A percentile compares a stretch with the other conserved stretches of the same genome.
phyloP scores from a whole-genome alignment of 2,888 invertebrate species.

The Artemia sp. region DNA sequence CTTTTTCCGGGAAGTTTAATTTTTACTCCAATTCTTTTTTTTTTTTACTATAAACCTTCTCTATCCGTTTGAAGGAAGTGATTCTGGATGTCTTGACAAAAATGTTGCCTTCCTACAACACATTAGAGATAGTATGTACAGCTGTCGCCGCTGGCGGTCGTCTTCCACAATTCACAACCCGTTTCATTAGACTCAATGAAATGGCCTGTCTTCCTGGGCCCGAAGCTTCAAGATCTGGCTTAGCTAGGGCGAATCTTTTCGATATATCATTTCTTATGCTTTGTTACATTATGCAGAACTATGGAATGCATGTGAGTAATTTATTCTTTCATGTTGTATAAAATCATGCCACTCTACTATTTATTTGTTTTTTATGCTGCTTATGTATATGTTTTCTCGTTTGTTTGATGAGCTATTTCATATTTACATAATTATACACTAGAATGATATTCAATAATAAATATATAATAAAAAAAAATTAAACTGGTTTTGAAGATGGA shows the following conservation, averaged over 20 bases:
- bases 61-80: not conserved
- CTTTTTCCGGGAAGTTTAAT: too few relatives aligned
- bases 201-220: constrained; percentile 3
- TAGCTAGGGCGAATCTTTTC: constrained; percentile 8
- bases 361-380: too few relatives aligned
- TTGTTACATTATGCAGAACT: constrained; percentile 3
- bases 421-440: too few relatives aligned
- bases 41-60: not conserved
- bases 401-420: too few relatives aligned
- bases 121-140: constrained; percentile 5
- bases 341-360: too few relatives aligned
- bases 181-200: not conserved
- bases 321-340: not conserved
- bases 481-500: too few relatives aligned
- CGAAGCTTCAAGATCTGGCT: constrained; percentile 6
- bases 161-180: constrained; percentile 2
- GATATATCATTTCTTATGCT: constrained; percentile 7
- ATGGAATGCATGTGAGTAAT: constrained; percentile 1
- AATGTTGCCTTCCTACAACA: not conserved
- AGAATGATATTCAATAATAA: too few relatives aligned
- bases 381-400: too few relatives aligned
- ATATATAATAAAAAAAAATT: too few relatives aligned
- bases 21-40: too few relatives aligned
- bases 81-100: constrained; percentile 6
- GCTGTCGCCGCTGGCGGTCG: constrained; percentile 9